Conservation (phyloP, 2,797 vertebrate genomes). For the Esox lucius region DNA sequence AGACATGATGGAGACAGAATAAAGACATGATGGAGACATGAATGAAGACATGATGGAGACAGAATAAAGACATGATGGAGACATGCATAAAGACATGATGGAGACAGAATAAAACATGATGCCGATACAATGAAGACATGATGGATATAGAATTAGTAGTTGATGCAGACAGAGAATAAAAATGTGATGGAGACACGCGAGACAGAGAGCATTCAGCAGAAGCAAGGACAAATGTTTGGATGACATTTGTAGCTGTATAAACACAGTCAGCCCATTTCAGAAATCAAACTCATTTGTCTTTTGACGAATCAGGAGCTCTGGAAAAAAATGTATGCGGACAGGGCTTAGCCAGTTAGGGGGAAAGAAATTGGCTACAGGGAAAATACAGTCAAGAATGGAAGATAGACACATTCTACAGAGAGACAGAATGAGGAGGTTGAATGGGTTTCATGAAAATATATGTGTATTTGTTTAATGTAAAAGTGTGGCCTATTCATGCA, state of each 20-base stretch:
- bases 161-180: neutral
- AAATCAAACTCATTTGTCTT: too few species aligned
- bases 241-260: too few species aligned
- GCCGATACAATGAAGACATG: neutral
- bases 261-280: too few species aligned
- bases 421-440: slow-evolving; percentile 7
- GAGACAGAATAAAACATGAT: slow-evolving; percentile 6
- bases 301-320: too few species aligned
- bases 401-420: neutral
- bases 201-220: neutral
- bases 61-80: too few species aligned
- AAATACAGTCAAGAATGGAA: slow-evolving; percentile 3
- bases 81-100: slow-evolving; percentile 2
- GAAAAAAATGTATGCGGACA: too few species aligned
- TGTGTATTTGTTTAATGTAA: slow-evolving; percentile 30
- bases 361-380: neutral
- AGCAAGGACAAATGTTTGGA: neutral
- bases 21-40: too few species aligned
- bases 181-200: too few species aligned
- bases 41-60: too few species aligned
- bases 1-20: too few species aligned
- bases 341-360: neutral
- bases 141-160: too few species aligned
- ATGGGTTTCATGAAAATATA: slow-evolving; percentile 36
- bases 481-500: slow-evolving; percentile 23